phyloP scores from a whole-genome alignment of 2,888 invertebrate species.

The Acrobasis consociella region DNA sequence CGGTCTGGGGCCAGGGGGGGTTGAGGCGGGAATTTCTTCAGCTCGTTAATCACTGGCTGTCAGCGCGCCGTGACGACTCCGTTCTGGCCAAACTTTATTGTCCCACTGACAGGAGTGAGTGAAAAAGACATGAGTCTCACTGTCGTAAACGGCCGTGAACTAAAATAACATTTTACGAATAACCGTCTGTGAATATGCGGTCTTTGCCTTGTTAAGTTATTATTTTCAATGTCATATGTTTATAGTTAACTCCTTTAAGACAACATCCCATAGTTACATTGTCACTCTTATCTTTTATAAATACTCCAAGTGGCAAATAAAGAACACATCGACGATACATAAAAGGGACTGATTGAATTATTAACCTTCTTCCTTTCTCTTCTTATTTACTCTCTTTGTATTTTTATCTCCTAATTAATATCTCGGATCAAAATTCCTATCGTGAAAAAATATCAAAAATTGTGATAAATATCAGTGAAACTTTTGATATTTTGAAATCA shows the following conservation, averaged over 20 bases:
- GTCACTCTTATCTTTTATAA: too few relatives aligned
- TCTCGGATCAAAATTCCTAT: too few relatives aligned
- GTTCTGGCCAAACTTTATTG: constrained; percentile 61
- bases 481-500: background rate
- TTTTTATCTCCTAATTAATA: too few relatives aligned
- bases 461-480: too few relatives aligned
- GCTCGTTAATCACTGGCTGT: constrained; percentile 71
- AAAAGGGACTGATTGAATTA: too few relatives aligned
- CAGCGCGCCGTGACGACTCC: constrained; percentile 55
- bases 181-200: constrained; percentile 14
- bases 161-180: constrained; percentile 54
- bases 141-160: constrained; percentile 55
- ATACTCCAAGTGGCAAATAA: too few relatives aligned
- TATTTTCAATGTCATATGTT: constrained; percentile 7
- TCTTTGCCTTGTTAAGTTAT: constrained; percentile 4
- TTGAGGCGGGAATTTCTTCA: constrained; percentile 46
- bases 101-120: constrained; percentile 55
- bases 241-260: too few relatives aligned
- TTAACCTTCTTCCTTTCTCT: too few relatives aligned
- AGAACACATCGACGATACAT: too few relatives aligned
- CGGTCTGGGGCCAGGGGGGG: constrained; percentile 34
- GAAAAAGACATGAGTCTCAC: constrained; percentile 52
- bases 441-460: too few relatives aligned
- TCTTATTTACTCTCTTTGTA: too few relatives aligned
- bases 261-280: too few relatives aligned